phyloP scores from a whole-genome alignment of 2,888 invertebrate genomes.

The Pristionchus entomophagus region DNA sequence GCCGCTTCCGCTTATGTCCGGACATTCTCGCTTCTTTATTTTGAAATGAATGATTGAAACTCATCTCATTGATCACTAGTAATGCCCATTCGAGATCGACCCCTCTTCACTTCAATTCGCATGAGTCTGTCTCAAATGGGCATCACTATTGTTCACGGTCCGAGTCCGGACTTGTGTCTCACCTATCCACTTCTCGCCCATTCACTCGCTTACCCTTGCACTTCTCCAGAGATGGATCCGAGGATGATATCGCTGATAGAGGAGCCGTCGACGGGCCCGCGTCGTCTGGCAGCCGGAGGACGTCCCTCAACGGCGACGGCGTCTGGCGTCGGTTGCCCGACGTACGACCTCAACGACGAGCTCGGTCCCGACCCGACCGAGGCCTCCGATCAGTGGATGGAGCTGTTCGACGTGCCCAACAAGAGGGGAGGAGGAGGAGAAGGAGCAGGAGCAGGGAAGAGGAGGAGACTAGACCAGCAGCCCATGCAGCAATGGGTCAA shows the following conservation, averaged over 20 bases:
- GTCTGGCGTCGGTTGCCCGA: too few relatives aligned
- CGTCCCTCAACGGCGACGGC: neutral
- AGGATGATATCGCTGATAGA: constrained; percentile 33
- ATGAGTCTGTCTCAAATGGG: too few relatives aligned
- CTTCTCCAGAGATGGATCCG: constrained; percentile 35
- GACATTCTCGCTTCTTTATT: too few relatives aligned
- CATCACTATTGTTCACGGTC: too few relatives aligned
- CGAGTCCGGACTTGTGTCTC: too few relatives aligned
- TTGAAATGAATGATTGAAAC: too few relatives aligned
- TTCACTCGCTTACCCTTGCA: neutral
- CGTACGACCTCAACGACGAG: constrained; percentile 33
- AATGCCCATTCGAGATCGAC: too few relatives aligned
- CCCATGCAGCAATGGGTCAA: neutral
- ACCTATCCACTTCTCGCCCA: neutral
- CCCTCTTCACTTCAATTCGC: too few relatives aligned
- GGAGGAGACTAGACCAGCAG: neutral
- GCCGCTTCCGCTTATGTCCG: too few relatives aligned
- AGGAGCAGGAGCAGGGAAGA: neutral
- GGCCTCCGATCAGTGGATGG: neutral
- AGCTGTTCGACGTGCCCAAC: neutral
- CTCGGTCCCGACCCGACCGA: constrained; percentile 1
- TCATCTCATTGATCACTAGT: too few relatives aligned
- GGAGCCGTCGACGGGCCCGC: neutral
- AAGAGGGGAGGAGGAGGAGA: neutral
- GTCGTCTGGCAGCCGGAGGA: neutral